Evolutionary conservation across 2,797 vertebrate species (phyloP), one percentile per base, ranked within the genome.

Genomic region (Erpetoichthys calabaricus): DNA sequence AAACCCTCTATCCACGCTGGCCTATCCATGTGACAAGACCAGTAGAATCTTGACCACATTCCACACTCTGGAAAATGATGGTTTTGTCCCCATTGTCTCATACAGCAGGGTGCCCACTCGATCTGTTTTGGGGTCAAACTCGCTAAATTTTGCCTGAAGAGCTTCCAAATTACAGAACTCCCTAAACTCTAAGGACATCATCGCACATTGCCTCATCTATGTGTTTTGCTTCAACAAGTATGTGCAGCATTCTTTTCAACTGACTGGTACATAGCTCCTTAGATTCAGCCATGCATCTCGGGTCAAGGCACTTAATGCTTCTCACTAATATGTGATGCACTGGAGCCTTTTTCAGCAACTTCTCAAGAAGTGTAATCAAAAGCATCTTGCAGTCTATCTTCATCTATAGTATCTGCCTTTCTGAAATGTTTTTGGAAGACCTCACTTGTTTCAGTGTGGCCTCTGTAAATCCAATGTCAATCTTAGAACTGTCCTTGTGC

Each of bases 1-100:
- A 56, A 65, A 62, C 2, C 53, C 59, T 56, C 52, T 63, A 10
- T 68, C 57, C 3, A 63, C 60, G 43, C 58, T 65, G 7, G 59
- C 55, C 62, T 65, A 57, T 9, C 56, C 62, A 53, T 67, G 60
- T 53, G 59, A 65, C 45, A 61, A 47, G 45, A 63, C 46, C 50
- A 65, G 53, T 4, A 63, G 55, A 44, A 63, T 50, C 57, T 62
- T 65, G 9, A 59, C 42, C 2, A 63, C 59, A 67, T 60, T 6
- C 58, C 56, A 61, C 47, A 63, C 49, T 56, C 7, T 64, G 46
- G 57, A 45, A 51, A 62, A 64, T 44, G 42, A 46, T 47, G 8
- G 45, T 51, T 59, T 62, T n/a, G 5, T 49, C 3, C 47, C 3
- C 47, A 49, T 1, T 7, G 7, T 7, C n/a, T 49, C 47, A 49